Conservation (phyloP, 2,888 invertebrate species). For the Thera obeliscata region DNA sequence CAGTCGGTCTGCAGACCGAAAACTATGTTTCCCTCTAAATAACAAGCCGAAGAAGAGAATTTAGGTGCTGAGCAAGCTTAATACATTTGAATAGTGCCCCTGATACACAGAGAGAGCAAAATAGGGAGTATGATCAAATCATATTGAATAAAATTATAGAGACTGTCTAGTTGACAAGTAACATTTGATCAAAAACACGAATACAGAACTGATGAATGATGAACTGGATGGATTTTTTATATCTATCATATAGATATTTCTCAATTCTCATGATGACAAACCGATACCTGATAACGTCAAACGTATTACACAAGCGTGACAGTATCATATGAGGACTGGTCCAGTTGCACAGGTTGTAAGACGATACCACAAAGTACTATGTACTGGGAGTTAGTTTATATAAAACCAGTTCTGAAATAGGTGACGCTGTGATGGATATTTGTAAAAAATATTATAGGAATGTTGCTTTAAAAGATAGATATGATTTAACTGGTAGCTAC, state of each 20-base stretch:
- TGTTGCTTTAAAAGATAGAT: not conserved
- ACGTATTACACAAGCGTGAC: constrained; percentile 21
- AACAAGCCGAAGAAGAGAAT: too few relatives aligned
- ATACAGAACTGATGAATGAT: not conserved
- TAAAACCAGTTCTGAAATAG: constrained; percentile 22
- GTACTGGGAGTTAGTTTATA: constrained; percentile 5
- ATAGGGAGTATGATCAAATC: too few relatives aligned
- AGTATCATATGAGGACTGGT: constrained; percentile 21
- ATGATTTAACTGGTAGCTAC: not conserved
- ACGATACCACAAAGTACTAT: constrained; percentile 14
- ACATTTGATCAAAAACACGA: not conserved
- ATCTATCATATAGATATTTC: not conserved
- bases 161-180: not conserved
- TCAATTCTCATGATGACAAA: constrained; percentile 6
- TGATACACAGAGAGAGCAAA: too few relatives aligned
- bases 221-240: too few relatives aligned
- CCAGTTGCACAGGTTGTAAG: constrained; percentile 26
- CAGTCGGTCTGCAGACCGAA: too few relatives aligned
- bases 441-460: constrained; percentile 8
- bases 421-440: constrained; percentile 20
- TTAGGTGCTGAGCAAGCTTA: too few relatives aligned
- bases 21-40: too few relatives aligned
- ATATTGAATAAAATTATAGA: too few relatives aligned
- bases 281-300: constrained; percentile 23
- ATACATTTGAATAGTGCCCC: too few relatives aligned